Conservation (phyloP, 2,797 vertebrate genomes). For the Rhadinocentrus ornatus region DNA sequence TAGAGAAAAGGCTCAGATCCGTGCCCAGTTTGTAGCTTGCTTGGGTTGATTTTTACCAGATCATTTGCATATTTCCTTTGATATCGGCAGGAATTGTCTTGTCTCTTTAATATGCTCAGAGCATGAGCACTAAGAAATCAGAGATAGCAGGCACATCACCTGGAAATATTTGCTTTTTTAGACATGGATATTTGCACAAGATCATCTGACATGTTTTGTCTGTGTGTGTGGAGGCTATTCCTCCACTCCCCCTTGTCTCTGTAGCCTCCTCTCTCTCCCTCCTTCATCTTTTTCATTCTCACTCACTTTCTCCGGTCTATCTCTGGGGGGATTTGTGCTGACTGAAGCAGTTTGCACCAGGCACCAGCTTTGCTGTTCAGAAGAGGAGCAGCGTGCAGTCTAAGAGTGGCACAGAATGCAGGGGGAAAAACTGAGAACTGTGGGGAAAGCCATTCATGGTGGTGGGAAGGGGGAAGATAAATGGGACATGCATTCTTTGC, state of each 20-base stretch:
- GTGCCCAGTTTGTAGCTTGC: constrained; percentile 25
- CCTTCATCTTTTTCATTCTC: constrained; percentile 53
- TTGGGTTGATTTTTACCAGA: constrained; percentile 15
- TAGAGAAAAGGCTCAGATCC: constrained; percentile 33
- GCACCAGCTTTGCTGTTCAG: constrained; percentile 56
- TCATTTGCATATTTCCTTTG: constrained; percentile 57
- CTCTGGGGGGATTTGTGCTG: constrained; percentile 80
- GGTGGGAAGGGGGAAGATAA: constrained; percentile 37
- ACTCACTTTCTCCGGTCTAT: constrained; percentile 62
- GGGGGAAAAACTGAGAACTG: constrained; percentile 31
- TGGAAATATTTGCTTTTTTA: constrained; percentile 43
- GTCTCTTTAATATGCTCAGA: constrained; percentile 43
- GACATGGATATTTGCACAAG: constrained; percentile 17
- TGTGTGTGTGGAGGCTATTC: constrained; percentile 19
- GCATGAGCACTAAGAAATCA: constrained; percentile 27
- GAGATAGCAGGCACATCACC: constrained; percentile 32
- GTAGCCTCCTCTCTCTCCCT: constrained; percentile 26
- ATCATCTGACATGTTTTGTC: constrained; percentile 25
- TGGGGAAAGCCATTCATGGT: constrained; percentile 29
- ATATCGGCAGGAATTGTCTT: constrained; percentile 57
- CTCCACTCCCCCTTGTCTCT: constrained; percentile 20
- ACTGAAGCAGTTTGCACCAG: constrained; percentile 79
- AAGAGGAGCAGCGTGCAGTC: constrained; percentile 49
- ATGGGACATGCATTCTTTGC: constrained; percentile 63
- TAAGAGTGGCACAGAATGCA: constrained; percentile 44